A percentile compares a stretch with the other conserved stretches of the same genome.
Conservation (phyloP, 2,888 invertebrate genomes). For the Volucella bombylans region DNA sequence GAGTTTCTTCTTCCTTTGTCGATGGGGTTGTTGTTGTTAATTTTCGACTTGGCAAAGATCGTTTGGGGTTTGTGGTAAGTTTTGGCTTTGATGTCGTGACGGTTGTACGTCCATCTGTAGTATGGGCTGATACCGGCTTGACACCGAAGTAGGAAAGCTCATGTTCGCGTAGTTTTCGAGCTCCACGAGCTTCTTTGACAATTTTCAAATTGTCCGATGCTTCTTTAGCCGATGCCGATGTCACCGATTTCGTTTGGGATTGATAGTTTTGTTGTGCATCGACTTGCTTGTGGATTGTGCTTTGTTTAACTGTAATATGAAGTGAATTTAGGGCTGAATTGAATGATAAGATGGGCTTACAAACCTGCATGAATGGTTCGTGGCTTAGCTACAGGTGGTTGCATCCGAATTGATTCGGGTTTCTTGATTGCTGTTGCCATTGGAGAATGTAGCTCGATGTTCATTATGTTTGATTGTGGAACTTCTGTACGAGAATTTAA, state of each 20-base stretch:
- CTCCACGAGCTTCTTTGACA: constrained; percentile 81
- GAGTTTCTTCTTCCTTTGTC: constrained; percentile 48
- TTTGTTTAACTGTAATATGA: constrained; percentile 49
- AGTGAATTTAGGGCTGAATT: neutral
- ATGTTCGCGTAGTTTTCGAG: constrained; percentile 84
- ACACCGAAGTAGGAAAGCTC: constrained; percentile 86
- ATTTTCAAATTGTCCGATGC: constrained; percentile 78
- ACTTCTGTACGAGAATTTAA: constrained; percentile 77
- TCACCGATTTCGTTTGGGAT: constrained; percentile 53
- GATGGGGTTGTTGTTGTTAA: constrained; percentile 39
- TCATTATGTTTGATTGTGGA: constrained; percentile 82
- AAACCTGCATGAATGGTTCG: constrained; percentile 76
- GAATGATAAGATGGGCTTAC: neutral
- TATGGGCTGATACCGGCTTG: constrained; percentile 74
- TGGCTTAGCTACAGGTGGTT: constrained; percentile 80
- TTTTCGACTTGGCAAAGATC: constrained; percentile 71
- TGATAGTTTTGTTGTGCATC: constrained; percentile 60
- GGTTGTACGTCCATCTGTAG: constrained; percentile 33
- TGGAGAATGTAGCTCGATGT: constrained; percentile 81
- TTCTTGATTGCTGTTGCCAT: constrained; percentile 71
- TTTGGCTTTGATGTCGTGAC: constrained; percentile 45
- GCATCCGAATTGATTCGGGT: constrained; percentile 72
- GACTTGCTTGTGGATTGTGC: constrained; percentile 47
- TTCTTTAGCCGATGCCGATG: constrained; percentile 40
- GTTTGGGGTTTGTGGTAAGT: constrained; percentile 54